phyloP scores from a whole-genome alignment of 1,140 invertebrate species.

The Drosophila sp. region DNA sequence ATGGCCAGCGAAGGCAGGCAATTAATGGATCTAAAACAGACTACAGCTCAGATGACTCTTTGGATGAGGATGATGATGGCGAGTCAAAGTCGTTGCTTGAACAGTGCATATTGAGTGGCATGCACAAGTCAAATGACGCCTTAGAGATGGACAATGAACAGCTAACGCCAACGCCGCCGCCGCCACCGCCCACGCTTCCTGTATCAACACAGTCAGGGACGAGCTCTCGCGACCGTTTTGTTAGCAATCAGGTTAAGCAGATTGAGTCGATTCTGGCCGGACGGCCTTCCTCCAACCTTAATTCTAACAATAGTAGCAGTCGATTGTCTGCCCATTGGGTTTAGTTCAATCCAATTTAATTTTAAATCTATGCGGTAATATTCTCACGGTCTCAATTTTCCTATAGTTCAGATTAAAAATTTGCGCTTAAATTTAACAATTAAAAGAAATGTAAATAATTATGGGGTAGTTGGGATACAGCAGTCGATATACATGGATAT shows the following conservation, averaged over 20 bases:
- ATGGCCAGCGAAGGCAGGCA: constrained; percentile 41
- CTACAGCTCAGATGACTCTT: constrained; percentile 87
- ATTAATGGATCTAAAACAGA: constrained; percentile 82
- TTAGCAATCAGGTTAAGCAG: constrained; percentile 71
- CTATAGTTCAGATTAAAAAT: constrained; percentile 78
- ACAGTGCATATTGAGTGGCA: constrained; percentile 86
- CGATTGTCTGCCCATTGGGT: constrained; percentile 38
- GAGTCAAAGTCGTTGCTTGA: constrained; percentile 90
- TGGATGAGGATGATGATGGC: constrained; percentile 85
- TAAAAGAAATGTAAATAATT: constrained; percentile 32
- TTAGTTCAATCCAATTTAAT: constrained; percentile 40
- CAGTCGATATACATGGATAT: constrained; percentile 50
- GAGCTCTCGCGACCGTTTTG: constrained; percentile 56
- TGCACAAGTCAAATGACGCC: constrained; percentile 70
- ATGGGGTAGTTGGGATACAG: constrained; percentile 20
- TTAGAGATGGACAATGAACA: constrained; percentile 54
- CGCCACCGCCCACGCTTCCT: not conserved
- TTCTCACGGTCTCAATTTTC: constrained; percentile 75
- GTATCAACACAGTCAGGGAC: constrained; percentile 17
- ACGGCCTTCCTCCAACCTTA: constrained; percentile 26
- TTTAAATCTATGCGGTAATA: constrained; percentile 65
- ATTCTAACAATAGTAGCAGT: constrained; percentile 15
- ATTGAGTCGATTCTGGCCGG: constrained; percentile 69
- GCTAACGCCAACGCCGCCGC: not conserved
- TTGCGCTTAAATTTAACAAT: constrained; percentile 69